phyloP scores from a whole-genome alignment of 2,797 vertebrate genomes.

The Gouania willdenowi region DNA sequence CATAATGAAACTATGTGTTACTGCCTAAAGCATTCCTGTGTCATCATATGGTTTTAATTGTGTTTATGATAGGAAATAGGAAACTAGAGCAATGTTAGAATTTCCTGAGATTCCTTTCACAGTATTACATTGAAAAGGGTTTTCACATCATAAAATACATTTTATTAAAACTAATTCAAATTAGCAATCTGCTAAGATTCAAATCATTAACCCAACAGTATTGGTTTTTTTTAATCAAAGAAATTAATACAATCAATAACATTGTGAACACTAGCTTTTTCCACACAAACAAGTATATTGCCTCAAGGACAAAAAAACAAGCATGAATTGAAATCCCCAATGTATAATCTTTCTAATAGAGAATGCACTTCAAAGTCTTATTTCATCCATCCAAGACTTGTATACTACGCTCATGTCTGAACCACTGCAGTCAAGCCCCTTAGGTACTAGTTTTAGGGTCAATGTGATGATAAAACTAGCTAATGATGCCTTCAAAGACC shows the following conservation, averaged over 20 bases:
- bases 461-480: slow-evolving; percentile 74
- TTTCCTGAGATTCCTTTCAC: slow-evolving; percentile 1
- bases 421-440: slow-evolving; percentile 68
- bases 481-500: slow-evolving; percentile 84
- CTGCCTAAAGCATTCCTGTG: slow-evolving; percentile 6
- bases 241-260: slow-evolving; percentile 59
- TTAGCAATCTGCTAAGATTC: neutral
- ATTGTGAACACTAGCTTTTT: slow-evolving; percentile 53
- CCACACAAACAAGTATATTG: slow-evolving; percentile 61
- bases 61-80: slow-evolving; percentile 17
- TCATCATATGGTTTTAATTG: slow-evolving; percentile 26
- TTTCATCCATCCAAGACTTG: slow-evolving; percentile 74
- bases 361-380: slow-evolving; percentile 81
- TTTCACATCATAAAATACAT: no score
- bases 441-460: slow-evolving; percentile 77
- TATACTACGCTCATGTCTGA: slow-evolving; percentile 57
- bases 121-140: no score
- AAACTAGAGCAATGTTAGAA: slow-evolving; percentile 13
- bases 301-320: slow-evolving; percentile 69
- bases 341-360: slow-evolving; percentile 79
- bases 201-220: slow-evolving; percentile 34
- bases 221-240: slow-evolving; percentile 43
- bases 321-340: slow-evolving; percentile 75
- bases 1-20: slow-evolving; percentile 7
- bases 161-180: neutral